Conservation (phyloP, 2,113 vertebrate genomes). For the Chlamydotis undulata region DNA sequence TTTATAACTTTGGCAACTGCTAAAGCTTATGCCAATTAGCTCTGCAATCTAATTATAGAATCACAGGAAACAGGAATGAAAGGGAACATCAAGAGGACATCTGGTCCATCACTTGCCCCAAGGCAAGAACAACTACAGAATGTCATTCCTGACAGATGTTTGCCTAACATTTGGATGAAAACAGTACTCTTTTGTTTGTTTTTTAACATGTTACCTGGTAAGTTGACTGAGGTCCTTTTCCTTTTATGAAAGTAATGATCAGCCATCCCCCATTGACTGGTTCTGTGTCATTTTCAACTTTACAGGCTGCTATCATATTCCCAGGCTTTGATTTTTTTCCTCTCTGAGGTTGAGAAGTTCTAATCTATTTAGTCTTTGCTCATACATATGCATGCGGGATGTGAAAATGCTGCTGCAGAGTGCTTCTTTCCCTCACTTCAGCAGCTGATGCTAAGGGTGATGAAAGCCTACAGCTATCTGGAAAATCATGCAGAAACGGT, state of each 20-base stretch:
- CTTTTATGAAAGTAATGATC: too few relatives aligned
- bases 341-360: neutral
- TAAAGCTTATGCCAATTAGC: neutral
- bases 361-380: neutral
- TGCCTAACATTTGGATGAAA: neutral
- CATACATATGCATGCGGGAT: neutral
- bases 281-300: neutral
- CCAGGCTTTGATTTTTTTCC: neutral
- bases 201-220: neutral
- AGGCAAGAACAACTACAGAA: neutral
- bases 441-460: neutral
- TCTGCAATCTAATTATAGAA: neutral
- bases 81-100: neutral
- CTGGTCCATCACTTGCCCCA: neutral
- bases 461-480: neutral
- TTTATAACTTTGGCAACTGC: neutral
- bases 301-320: neutral
- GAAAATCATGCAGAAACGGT: neutral
- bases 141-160: neutral
- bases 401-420: neutral
- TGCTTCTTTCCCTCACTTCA: neutral
- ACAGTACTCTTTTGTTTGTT: neutral
- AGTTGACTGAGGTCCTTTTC: too few relatives aligned
- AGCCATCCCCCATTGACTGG: rapidly evolving
- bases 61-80: neutral